Evolutionary conservation across 2,797 vertebrate genomes (phyloP).

Genomic region (Brotula barbata): DNA sequence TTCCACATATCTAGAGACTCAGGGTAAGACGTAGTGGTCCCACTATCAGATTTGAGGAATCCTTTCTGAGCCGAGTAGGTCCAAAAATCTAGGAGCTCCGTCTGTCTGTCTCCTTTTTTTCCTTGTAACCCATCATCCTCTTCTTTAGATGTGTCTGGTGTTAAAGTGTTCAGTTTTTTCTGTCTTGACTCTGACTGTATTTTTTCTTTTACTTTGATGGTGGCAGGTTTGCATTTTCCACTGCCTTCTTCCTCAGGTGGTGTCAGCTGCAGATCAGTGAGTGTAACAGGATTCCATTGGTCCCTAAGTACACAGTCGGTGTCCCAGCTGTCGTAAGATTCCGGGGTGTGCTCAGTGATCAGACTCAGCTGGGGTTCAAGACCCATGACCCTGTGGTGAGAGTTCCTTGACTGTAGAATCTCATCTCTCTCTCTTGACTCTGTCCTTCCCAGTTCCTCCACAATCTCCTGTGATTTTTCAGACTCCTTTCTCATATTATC

Average conservation of each 20-base stretch:
- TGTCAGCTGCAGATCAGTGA: conserved; percentile 70
- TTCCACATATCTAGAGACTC: conserved; percentile 78
- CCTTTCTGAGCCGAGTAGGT: conserved; percentile 73
- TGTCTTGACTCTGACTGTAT: conserved; percentile 30
- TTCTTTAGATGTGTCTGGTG: conserved; percentile 75
- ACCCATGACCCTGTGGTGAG: conserved; percentile 38
- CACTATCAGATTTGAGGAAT: conserved; percentile 72
- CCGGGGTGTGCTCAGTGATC: conserved; percentile 65
- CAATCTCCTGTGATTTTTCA: conserved; percentile 76
- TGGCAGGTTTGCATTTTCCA: conserved; percentile 35
- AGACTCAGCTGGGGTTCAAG: conserved; percentile 73
- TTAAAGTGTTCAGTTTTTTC: conserved; percentile 64
- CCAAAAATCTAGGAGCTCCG: conserved; percentile 72
- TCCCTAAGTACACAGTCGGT: conserved; percentile 42
- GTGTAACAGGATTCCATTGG: conserved; percentile 60
- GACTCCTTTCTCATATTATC: conserved; percentile 74
- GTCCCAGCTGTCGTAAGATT: conserved; percentile 65
- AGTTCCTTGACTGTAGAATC: conserved; percentile 33
- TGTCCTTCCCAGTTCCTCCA: conserved; percentile 59
- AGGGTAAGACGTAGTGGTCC: conserved; percentile 63
- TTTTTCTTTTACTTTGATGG: conserved; percentile 40
- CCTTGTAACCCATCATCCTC: conserved; percentile 64
- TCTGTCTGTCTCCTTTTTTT: conserved; percentile 51
- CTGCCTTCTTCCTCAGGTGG: conserved; percentile 67
- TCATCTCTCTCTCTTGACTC: conserved; percentile 35